Percentiles rank a stretch among this genome's conserved stretches.
These are phyloP conservation scores for Embidobia sp. DNA, from an alignment of 2,888 invertebrate genomes.

Conservation along the genomic window DNA sequence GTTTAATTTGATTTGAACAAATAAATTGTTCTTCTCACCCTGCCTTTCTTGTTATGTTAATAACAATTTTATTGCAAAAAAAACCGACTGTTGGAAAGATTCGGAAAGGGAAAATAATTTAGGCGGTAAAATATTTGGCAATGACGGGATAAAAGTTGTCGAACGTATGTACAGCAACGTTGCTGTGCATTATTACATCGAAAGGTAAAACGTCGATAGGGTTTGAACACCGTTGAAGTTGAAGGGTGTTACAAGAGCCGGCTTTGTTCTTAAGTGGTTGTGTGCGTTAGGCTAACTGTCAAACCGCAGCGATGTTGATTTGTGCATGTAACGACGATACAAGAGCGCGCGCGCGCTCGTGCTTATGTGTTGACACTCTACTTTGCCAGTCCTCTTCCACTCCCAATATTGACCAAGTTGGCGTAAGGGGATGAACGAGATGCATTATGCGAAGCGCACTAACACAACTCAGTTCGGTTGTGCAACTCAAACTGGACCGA, in stretches of 20 bases:
- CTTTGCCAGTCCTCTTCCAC: constrained; percentile 48
- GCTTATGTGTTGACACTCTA: constrained; percentile 56
- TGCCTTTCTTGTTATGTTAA: too few species aligned
- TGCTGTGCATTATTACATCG: constrained; percentile 33
- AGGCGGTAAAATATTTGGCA: too few species aligned
- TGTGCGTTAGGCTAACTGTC: constrained; percentile 58
- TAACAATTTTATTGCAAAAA: too few species aligned
- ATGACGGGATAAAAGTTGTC: too few species aligned
- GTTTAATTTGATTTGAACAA: too few species aligned
- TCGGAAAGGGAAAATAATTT: too few species aligned
- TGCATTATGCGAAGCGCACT: constrained; percentile 48
- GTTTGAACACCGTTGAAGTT: constrained; percentile 51
- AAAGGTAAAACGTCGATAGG: constrained; percentile 59
- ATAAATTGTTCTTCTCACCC: too few species aligned
- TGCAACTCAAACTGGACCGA: constrained; percentile 48
- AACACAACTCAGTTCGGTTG: too few species aligned
- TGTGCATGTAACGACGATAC: constrained; percentile 46
- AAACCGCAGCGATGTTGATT: constrained; percentile 60
- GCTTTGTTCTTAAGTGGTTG: constrained; percentile 60
- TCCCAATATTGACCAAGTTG: constrained; percentile 68
- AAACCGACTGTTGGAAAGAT: too few species aligned
- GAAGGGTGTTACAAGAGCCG: constrained; percentile 52
- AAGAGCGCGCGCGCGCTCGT: constrained; percentile 5
- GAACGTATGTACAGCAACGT: too few species aligned
- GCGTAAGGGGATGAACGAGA: constrained; percentile 59